A percentile compares a stretch with the other conserved stretches of the same genome.
Conservation (phyloP, 2,113 vertebrate species). For the Alligator mississippiensis region DNA sequence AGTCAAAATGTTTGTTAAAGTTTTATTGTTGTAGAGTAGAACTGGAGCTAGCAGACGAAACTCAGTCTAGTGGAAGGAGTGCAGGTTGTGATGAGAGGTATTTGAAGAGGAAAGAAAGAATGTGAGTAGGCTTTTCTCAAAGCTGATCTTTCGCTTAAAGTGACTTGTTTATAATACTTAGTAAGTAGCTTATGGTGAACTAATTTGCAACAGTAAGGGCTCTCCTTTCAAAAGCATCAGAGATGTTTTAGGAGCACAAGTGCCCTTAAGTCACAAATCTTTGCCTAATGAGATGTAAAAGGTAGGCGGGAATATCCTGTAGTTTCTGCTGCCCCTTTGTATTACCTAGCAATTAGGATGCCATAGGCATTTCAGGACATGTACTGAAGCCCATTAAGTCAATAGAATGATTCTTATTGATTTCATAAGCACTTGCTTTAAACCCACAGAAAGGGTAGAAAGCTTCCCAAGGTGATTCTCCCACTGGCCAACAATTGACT, state of each 20-base stretch:
- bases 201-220: not conserved
- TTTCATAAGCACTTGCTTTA: not conserved
- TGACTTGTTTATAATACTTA: not conserved
- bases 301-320: not conserved
- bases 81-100: not conserved
- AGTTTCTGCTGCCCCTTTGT: accelerated
- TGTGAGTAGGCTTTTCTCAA: not conserved
- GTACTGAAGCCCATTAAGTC: not conserved
- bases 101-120: not conserved
- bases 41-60: not conserved
- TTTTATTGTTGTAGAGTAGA: not conserved
- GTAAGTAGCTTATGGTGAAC: not conserved
- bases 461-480: not conserved
- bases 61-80: not conserved
- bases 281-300: not conserved
- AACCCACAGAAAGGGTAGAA: not conserved
- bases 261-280: not conserved
- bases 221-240: not conserved
- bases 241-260: not conserved
- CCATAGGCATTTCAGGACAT: not conserved
- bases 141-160: not conserved
- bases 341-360: not conserved
- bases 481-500: not conserved
- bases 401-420: not conserved
- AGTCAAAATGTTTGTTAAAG: not conserved